Evolutionary conservation across 2,888 invertebrate species (phyloP).

Genomic region (Ecliptopera silaceata): DNA sequence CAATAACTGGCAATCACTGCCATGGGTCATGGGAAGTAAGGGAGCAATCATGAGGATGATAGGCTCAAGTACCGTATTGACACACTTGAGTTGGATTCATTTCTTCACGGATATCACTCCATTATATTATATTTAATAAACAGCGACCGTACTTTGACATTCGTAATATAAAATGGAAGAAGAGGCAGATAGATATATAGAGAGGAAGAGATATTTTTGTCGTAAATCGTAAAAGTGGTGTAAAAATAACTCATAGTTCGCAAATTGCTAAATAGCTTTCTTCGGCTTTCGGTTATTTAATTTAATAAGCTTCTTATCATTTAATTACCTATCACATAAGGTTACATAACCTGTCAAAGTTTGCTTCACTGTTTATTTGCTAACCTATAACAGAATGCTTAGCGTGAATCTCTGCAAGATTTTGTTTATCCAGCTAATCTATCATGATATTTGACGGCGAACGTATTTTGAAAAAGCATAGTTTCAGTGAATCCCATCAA

Average conservation of each 20-base stretch:
- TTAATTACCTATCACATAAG: too few species aligned
- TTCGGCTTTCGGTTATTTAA: too few species aligned
- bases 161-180: too few species aligned
- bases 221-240: neutral
- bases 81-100: conserved; percentile 27
- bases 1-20: conserved; percentile 15
- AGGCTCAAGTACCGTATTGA: conserved; percentile 29
- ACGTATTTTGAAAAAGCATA: neutral
- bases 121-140: neutral
- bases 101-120: conserved; percentile 25
- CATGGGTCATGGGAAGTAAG: conserved; percentile 27
- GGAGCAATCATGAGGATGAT: conserved; percentile 23
- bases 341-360: too few species aligned
- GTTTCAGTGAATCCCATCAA: conserved; percentile 1
- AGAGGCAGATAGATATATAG: too few species aligned
- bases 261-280: too few species aligned
- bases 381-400: too few species aligned
- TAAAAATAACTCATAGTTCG: too few species aligned
- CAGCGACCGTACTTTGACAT: neutral
- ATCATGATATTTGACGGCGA: neutral
- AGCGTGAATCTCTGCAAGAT: too few species aligned
- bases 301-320: too few species aligned
- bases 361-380: too few species aligned
- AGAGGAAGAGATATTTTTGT: too few species aligned
- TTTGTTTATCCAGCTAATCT: neutral